Base-by-base conservation (phyloP, 2,888 invertebrate species). In the Himalopsyche anomala region DNA sequence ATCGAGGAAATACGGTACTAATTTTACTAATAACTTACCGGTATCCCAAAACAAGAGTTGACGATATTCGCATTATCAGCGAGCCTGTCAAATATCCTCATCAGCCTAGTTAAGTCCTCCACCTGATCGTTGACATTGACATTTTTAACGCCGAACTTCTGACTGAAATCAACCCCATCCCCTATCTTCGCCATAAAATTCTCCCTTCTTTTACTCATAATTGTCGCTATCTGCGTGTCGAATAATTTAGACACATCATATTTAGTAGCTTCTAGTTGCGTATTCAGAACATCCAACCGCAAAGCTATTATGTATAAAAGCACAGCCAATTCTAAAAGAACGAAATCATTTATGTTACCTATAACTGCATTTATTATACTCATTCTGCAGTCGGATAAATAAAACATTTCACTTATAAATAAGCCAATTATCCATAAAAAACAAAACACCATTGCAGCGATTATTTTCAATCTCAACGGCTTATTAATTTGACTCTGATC, bases 31-130 rank as follows among this genome's bases (percentile, higher is more conserved):
- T 19, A 1, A 55, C 80, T 84, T 79, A 88, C 88, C 83, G 87
- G 87, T 83, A 88, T 88, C 42, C 88, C 88, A 84, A 87, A 88
- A 62, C 88, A 88, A 36, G 88, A 88, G 62, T 88, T 88, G 28
- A 87, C 84, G 69, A 88, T 88, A 19, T 88, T 88, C 8, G 87
- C 87, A 82, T 87, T 88, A 45, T 88, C 88, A n/a, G 87, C 88
- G 3, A 88, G 45, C 80, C 87, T 85, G 54, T 88, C 88, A 54
- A 84, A 87, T 5, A 88, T 80, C 42, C 87, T 85, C 88, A 88
- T 88, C 40, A 88, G 62, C 28, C 88, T 84, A 5, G 84, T 87
- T 38, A 88, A 19, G 54, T 88, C 87, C 19, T 87, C 87, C 17
- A 86, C 69, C 42, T 86, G 81, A 45, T 87, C 88, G 38, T 86